These are phyloP conservation scores for Sphecodes monilicornis DNA, from an alignment of 2,888 invertebrate genomes.

Conservation along the genomic window DNA sequence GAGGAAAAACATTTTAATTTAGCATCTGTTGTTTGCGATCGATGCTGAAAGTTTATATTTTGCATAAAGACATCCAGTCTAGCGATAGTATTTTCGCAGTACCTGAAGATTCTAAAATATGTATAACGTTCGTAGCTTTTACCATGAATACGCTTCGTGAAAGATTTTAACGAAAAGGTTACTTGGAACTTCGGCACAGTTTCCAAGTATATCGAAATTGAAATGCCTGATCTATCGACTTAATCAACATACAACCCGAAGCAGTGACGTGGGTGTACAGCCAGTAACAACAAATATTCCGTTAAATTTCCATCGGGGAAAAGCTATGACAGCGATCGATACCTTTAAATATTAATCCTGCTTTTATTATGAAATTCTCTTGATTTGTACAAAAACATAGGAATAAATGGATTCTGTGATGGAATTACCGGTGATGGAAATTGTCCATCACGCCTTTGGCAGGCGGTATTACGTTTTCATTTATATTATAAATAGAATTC, in stretches of 20 bases:
- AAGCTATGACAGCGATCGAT: neutral
- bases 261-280: neutral
- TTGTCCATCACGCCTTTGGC: neutral
- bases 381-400: neutral
- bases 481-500: neutral
- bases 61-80: no score
- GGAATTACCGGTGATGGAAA: neutral
- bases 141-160: neutral
- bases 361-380: neutral
- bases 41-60: no score
- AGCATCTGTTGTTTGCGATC: no score
- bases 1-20: no score
- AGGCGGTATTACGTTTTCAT: neutral
- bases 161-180: neutral
- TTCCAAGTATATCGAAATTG: neutral
- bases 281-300: neutral
- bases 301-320: neutral
- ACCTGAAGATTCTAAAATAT: neutral
- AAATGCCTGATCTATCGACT: neutral
- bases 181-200: neutral
- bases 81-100: neutral
- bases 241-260: neutral
- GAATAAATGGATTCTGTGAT: neutral
- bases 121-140: neutral
- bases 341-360: neutral